Percentiles rank a stretch among this genome's conserved stretches.
phyloP scores from a whole-genome alignment of 2,113 vertebrate genomes.

The Oreamnos americanus region DNA sequence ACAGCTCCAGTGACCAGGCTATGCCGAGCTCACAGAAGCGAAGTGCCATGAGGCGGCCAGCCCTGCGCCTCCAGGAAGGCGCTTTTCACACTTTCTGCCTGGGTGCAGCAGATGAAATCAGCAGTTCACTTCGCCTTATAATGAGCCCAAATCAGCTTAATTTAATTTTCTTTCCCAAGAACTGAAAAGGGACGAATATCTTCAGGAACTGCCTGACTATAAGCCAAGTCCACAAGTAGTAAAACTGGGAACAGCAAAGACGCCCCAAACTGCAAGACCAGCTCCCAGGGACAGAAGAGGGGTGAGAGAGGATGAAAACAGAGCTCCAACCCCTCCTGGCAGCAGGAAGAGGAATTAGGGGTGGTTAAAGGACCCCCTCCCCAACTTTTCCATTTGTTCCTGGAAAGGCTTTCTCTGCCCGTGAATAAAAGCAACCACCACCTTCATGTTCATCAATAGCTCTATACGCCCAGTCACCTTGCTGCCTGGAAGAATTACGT shows the following conservation, averaged over 20 bases:
- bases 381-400: not conserved
- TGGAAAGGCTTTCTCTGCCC: not conserved
- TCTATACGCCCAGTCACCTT: not conserved
- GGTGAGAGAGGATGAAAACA: not conserved
- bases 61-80: fast-evolving
- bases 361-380: not conserved
- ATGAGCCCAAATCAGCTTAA: not conserved
- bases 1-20: not conserved
- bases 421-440: not conserved
- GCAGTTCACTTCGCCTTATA: not conserved
- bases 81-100: not conserved
- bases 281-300: not conserved
- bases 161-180: not conserved
- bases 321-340: not conserved
- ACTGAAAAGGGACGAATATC: not conserved
- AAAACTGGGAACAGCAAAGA: not conserved
- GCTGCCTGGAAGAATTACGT: not conserved
- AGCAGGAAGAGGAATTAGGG: not conserved
- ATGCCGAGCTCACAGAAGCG: not conserved
- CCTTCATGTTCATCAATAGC: not conserved
- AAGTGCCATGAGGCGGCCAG: fast-evolving
- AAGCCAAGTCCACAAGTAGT: not conserved
- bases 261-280: not conserved
- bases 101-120: not conserved
- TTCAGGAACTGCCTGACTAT: not conserved